These are phyloP conservation scores for Champsocephalus gunnari DNA, from an alignment of 2,797 vertebrate genomes.

Conservation along the genomic window DNA sequence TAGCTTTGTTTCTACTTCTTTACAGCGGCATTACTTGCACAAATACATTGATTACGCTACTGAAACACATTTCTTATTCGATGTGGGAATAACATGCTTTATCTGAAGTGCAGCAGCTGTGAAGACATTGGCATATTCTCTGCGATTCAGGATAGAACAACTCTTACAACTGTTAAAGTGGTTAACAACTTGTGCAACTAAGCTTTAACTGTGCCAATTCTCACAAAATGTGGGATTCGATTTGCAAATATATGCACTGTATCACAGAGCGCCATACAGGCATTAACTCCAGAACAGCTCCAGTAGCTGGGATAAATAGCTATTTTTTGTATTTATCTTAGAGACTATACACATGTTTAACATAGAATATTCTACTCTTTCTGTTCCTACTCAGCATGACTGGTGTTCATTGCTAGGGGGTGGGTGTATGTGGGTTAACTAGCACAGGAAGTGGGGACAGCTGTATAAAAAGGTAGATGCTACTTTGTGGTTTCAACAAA, in stretches of 20 bases:
- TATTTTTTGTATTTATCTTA: neutral
- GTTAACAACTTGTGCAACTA: slow-evolving; percentile 67
- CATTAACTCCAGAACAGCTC: neutral
- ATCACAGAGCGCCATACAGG: neutral
- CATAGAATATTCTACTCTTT: slow-evolving; percentile 11
- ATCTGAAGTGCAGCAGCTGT: slow-evolving; percentile 79
- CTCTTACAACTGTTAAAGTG: slow-evolving; percentile 65
- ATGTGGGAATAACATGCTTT: slow-evolving; percentile 69
- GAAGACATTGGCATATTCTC: slow-evolving; percentile 71
- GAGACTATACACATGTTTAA: neutral
- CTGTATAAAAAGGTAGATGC: slow-evolving; percentile 68
- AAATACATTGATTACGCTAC: slow-evolving; percentile 75
- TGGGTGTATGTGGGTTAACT: slow-evolving; percentile 69
- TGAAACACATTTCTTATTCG: slow-evolving; percentile 58
- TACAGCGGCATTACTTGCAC: slow-evolving; percentile 71
- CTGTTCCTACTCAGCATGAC: slow-evolving; percentile 17
- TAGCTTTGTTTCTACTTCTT: slow-evolving; percentile 72
- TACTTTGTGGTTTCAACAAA: slow-evolving; percentile 73
- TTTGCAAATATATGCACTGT: slow-evolving; percentile 47
- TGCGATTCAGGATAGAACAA: slow-evolving; percentile 66
- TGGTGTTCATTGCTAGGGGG: slow-evolving; percentile 35
- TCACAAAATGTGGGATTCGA: slow-evolving; percentile 38
- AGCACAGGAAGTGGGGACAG: slow-evolving; percentile 82
- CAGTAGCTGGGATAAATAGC: neutral
- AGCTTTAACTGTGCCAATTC: slow-evolving; percentile 40